Evolutionary conservation across 2,888 invertebrate genomes (phyloP), one percentile per base, ranked within the genome.

Genomic region (Eueremaeus valkanovi): DNA sequence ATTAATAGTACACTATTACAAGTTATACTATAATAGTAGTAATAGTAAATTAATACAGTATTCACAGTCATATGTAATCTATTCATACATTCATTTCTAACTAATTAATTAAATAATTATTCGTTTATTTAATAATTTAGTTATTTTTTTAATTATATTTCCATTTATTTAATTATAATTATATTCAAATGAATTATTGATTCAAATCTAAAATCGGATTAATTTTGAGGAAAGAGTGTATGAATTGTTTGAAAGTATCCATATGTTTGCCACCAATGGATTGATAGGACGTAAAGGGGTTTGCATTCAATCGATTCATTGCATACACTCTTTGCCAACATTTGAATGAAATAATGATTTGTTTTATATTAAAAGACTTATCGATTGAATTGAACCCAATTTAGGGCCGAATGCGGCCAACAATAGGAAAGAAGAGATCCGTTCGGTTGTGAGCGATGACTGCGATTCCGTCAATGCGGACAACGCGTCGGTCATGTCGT

Each of bases 401-500:
- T 61, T 61, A 68, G 68, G 68, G 40, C n/a, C 61, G 5, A 31
- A 31, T 18, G 6, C 31, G 13, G 33, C n/a, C 11, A 66, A 31
- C 40, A 11, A 16, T 24, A 21, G 42, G 21, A 36, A 40, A 36
- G 68, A 68, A 16, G 68, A 68, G 24, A 36, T 68, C 27, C 68
- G 68, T 42, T 68, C 68, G 5, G 42, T 68, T 68, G 33, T 68
- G 1, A 68, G 68, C 68, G 68, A 68, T 68, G 75, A 75, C 27
- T 36, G 31, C 33, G 75, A 75, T 31, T 75, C 75, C 9, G 49
- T 55, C n/a, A 61, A 75, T 76, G 76, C 77, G 29, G 79, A 79
- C 51, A 78, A 78, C 36, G 75, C 74, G 13, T 79, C 79, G 55
- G 73, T 79, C 29, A 72, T 76, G n/a, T 76, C 76, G 13, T 42